Base-by-base conservation (phyloP, 2,113 vertebrate species). In the Pelusios castaneus region DNA sequence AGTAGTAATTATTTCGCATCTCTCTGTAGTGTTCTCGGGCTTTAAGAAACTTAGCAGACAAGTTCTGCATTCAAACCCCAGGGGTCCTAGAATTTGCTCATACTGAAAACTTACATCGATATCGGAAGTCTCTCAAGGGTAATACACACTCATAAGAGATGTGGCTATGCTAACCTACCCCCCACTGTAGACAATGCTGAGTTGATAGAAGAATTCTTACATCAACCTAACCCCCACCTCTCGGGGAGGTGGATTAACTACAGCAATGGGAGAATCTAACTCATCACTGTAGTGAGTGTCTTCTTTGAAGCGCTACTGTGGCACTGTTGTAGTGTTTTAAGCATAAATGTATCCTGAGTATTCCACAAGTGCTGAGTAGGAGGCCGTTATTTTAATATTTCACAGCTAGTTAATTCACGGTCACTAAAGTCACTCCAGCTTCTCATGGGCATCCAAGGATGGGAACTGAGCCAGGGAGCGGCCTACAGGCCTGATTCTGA, bases 1-100 rank as follows among this genome's bases (percentile, higher is more conserved):
- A n/a, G 16, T 31, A 34, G 4, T n/a, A n/a, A 3, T 22, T 4
- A 1, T 5, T 31, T 1, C 14, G 29, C 17, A 27, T 43, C 70
- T 75, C 38, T 76, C 43, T 38, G 3, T 27, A 55, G 58, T 47
- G 52, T 52, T 84, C 63, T 22, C 3, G 4, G 55, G 1, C 70
- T 47, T 3, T 1, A 4, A 4, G 1, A 21, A 38, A 75, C 45
- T 29, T 17, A 56, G 34, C 38, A 38, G 49, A 24, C 31, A 19
- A n/a, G 41, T 6, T 45, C 41, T n/a, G 29, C 45, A 34, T 29
- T 27, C 29, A 17, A 29, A 77, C 17, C 24, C 5, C 1, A 29
- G 45, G 45, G 45, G 75, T 47, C 75, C 78, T 2, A 9, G 43
- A 17, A 31, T 5, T 49, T 43, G 8, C 11, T 58, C 19, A 70